Percentiles rank a stretch among this genome's conserved stretches.
Evolutionary conservation across 2,797 vertebrate species (phyloP).

Genomic region (Pipistrellus pygmaeus): DNA sequence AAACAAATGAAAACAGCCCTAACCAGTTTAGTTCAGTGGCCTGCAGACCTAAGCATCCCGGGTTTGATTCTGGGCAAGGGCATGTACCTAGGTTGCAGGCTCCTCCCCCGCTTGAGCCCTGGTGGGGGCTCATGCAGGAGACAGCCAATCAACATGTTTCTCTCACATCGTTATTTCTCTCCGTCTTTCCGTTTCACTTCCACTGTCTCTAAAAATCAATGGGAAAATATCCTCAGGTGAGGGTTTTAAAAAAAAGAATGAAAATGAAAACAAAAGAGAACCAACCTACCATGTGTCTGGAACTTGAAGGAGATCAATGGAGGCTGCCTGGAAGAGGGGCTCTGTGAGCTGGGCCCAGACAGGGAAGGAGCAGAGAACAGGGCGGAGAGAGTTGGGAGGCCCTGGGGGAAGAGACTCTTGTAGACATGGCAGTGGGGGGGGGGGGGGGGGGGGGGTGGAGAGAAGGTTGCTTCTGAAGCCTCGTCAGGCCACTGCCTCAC

Average conservation of each 20-base stretch:
- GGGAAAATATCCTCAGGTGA: too few species aligned
- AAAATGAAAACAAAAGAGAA: background rate
- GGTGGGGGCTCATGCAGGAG: too few species aligned
- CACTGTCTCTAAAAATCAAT: too few species aligned
- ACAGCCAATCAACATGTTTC: too few species aligned
- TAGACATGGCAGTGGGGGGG: background rate
- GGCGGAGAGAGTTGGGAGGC: background rate
- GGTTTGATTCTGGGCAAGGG: too few species aligned
- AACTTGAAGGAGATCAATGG: background rate
- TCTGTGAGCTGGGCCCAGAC: background rate
- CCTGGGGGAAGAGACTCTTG: background rate
- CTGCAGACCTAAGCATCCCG: too few species aligned
- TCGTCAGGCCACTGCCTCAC: background rate
- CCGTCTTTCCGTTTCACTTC: too few species aligned
- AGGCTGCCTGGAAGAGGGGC: background rate
- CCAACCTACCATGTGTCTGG: background rate
- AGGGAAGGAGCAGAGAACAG: background rate
- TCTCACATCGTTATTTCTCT: too few species aligned
- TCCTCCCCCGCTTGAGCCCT: too few species aligned
- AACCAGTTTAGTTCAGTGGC: too few species aligned
- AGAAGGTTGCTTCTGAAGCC: background rate
- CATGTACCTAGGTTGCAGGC: too few species aligned
- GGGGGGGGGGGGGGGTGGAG: background rate
- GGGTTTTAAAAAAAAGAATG: too few species aligned
- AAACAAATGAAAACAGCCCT: background rate